A percentile compares a stretch with the other conserved stretches of the same genome.
Conservation (phyloP, 2,797 vertebrate species). For the Siniperca obscura region DNA sequence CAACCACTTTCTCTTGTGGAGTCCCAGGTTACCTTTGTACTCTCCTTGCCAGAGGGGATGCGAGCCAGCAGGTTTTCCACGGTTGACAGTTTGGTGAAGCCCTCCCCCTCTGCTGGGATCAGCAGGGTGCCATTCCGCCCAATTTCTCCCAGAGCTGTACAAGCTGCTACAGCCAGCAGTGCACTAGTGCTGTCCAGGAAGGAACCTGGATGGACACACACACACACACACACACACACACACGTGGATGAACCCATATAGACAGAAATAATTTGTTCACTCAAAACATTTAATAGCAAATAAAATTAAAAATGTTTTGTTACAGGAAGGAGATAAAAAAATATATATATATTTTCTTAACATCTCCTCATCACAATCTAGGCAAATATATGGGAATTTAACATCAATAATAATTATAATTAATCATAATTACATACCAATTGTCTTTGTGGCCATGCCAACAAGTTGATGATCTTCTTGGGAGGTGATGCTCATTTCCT, state of each 20-base stretch:
- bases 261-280: not conserved
- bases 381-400: not conserved
- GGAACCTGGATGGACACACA: slow-evolving; percentile 84
- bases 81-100: slow-evolving; percentile 92
- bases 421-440: slow-evolving; percentile 83
- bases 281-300: not conserved
- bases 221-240: not conserved
- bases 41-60: slow-evolving; percentile 97
- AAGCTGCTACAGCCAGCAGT: slow-evolving; percentile 91
- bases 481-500: slow-evolving; percentile 77
- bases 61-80: slow-evolving; percentile 93
- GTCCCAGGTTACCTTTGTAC: slow-evolving; percentile 88
- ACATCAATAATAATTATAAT: not conserved
- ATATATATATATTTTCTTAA: too few species aligned
- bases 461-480: slow-evolving; percentile 91
- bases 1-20: not conserved
- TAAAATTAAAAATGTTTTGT: not conserved
- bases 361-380: not conserved
- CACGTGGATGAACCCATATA: not conserved
- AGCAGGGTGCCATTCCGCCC: slow-evolving; percentile 92
- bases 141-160: slow-evolving; percentile 95
- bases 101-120: slow-evolving; percentile 90
- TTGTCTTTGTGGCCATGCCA: slow-evolving; percentile 90
- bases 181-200: slow-evolving; percentile 92
- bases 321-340: not conserved